Conservation (phyloP, 2,797 vertebrate species). For the Lemur catta region DNA sequence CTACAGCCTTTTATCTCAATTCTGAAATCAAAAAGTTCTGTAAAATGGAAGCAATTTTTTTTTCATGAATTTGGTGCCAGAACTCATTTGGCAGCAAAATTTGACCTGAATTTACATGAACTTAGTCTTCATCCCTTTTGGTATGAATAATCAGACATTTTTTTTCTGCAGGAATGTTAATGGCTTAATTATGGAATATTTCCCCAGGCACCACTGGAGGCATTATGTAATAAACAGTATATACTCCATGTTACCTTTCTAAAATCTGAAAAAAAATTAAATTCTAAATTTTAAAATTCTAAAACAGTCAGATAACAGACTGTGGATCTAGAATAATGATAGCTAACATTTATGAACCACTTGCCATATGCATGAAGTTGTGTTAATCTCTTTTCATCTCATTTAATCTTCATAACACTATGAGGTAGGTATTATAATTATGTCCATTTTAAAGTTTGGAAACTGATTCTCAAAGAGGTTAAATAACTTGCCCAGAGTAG, state of each 20-base stretch:
- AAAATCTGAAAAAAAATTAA: neutral
- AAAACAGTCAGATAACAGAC: constrained; percentile 13
- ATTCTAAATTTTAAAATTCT: constrained; percentile 46
- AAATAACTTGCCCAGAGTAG: neutral
- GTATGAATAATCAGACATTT: constrained; percentile 52
- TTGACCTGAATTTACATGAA: constrained; percentile 52
- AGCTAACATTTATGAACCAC: constrained; percentile 3
- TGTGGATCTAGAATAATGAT: constrained; percentile 22
- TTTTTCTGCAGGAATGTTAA: constrained; percentile 53
- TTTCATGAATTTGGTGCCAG: constrained; percentile 38
- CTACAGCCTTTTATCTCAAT: neutral
- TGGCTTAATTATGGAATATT: constrained; percentile 54
- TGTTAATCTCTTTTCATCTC: constrained; percentile 14
- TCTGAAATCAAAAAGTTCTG: constrained; percentile 22
- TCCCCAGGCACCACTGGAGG: neutral
- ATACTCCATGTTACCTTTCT: neutral
- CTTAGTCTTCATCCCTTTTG: constrained; percentile 22
- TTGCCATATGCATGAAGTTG: neutral
- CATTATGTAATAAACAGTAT: constrained; percentile 50
- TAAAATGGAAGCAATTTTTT: neutral
- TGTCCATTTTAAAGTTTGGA: constrained; percentile 20
- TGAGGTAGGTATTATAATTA: constrained; percentile 32
- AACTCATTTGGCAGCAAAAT: constrained; percentile 39
- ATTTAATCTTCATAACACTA: constrained; percentile 17
- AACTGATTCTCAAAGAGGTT: constrained; percentile 3